Evolutionary conservation across 2,888 invertebrate genomes (phyloP).

Genomic region (Pachycephus smyrnensis): DNA sequence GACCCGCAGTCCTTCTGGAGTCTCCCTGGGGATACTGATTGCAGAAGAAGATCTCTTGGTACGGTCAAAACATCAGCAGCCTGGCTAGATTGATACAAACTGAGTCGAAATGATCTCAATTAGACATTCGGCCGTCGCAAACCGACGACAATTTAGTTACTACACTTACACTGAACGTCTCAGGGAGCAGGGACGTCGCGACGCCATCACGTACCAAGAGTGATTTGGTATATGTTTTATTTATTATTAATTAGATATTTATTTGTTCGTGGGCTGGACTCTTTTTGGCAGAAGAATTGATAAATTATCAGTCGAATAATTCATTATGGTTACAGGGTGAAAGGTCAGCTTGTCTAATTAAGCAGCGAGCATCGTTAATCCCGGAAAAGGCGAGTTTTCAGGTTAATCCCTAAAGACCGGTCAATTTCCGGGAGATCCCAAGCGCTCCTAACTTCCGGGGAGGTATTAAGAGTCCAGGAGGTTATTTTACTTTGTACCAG

Average conservation of each 20-base stretch:
- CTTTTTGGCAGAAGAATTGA: neutral
- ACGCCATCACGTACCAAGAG: neutral
- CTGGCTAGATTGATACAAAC: constrained; percentile 42
- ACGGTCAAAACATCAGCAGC: constrained; percentile 36
- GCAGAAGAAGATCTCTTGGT: neutral
- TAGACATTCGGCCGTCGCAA: constrained; percentile 35
- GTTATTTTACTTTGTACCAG: neutral
- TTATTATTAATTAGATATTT: neutral
- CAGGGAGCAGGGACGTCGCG: neutral
- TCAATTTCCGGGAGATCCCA: neutral
- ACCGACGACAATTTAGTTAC: neutral
- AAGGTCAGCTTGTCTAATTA: neutral
- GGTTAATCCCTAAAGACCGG: neutral
- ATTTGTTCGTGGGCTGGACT: neutral
- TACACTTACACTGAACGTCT: neutral
- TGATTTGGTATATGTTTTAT: neutral
- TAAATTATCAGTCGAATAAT: neutral
- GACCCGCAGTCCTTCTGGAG: neutral
- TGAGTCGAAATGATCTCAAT: constrained; percentile 46
- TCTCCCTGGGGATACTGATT: neutral
- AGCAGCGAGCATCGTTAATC: neutral
- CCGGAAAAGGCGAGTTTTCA: neutral
- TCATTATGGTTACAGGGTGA: neutral
- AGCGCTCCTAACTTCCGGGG: neutral
- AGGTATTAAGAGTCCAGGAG: neutral